Evolutionary conservation across 2,888 invertebrate species (phyloP).

Genomic region (Drosophila emarginata): DNA sequence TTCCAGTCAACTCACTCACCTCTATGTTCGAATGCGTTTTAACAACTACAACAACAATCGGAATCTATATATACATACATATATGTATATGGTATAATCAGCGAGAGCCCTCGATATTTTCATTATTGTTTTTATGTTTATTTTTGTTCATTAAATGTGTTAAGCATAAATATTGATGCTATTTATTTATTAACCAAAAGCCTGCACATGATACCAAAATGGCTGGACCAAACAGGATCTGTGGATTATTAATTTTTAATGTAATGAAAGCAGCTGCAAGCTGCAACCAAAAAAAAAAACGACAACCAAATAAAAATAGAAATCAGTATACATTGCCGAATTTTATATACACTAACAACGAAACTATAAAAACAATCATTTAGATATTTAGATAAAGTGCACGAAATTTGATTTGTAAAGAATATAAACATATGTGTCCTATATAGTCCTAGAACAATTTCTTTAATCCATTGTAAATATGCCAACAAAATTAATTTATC

Average conservation of each 20-base stretch:
- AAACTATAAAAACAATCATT: neutral
- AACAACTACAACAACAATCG: neutral
- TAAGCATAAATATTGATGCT: constrained; percentile 55
- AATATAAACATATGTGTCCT: too few relatives aligned
- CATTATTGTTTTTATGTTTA: constrained; percentile 23
- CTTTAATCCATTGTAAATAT: too few relatives aligned
- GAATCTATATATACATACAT: neutral
- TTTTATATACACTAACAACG: neutral
- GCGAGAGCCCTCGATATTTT: constrained; percentile 21
- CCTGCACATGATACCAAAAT: constrained; percentile 1
- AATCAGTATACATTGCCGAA: neutral
- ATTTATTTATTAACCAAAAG: constrained; percentile 57
- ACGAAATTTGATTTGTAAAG: too few relatives aligned
- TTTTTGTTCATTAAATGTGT: constrained; percentile 56
- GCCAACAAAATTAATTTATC: neutral
- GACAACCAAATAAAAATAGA: neutral
- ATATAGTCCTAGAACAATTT: too few relatives aligned
- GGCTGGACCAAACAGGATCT: constrained; percentile 13
- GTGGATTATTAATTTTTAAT: constrained; percentile 42
- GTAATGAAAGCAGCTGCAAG: constrained; percentile 21
- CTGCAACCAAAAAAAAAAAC: neutral
- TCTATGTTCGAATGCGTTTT: constrained; percentile 20
- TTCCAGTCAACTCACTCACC: constrained; percentile 25
- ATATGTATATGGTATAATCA: constrained; percentile 28
- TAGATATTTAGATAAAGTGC: too few relatives aligned